Conservation (phyloP, 2,113 vertebrate species). For the Scytalopus superciliaris region DNA sequence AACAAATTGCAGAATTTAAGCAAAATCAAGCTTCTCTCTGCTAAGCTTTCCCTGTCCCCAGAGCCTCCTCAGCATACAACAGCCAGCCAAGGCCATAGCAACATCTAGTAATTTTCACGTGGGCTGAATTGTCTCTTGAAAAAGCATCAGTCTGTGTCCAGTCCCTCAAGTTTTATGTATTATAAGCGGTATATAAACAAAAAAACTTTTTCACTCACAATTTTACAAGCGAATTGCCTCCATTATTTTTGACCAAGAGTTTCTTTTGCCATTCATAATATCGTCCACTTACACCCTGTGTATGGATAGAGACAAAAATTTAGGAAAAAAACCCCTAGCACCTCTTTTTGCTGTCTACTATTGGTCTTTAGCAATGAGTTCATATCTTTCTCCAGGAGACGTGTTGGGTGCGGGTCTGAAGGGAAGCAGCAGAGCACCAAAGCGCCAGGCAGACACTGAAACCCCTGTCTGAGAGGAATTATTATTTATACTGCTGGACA, state of each 20-base stretch:
- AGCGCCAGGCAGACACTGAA: not conserved
- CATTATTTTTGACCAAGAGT: not conserved
- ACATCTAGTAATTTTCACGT: not conserved
- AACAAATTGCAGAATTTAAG: not conserved
- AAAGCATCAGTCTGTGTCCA: not conserved
- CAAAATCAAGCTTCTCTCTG: not conserved
- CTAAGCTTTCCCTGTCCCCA: not conserved
- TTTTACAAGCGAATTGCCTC: not conserved
- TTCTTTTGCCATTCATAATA: not conserved
- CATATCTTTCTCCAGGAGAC: not conserved
- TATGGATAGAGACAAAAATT: not conserved
- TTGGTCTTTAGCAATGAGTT: not conserved
- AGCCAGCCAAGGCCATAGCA: not conserved
- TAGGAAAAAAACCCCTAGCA: not conserved
- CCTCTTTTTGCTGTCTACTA: not conserved
- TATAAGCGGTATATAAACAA: accelerated
- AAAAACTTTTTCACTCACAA: not conserved
- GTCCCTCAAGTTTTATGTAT: not conserved
- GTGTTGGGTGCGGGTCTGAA: not conserved
- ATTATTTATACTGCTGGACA: constrained; percentile 39
- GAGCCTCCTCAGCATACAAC: not conserved
- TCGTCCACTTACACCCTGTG: not conserved
- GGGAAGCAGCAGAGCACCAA: not conserved
- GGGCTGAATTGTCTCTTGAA: not conserved
- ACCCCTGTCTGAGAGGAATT: not conserved